Conservation (phyloP, 2,797 vertebrate species). For the Aeoliscus strigatus region DNA sequence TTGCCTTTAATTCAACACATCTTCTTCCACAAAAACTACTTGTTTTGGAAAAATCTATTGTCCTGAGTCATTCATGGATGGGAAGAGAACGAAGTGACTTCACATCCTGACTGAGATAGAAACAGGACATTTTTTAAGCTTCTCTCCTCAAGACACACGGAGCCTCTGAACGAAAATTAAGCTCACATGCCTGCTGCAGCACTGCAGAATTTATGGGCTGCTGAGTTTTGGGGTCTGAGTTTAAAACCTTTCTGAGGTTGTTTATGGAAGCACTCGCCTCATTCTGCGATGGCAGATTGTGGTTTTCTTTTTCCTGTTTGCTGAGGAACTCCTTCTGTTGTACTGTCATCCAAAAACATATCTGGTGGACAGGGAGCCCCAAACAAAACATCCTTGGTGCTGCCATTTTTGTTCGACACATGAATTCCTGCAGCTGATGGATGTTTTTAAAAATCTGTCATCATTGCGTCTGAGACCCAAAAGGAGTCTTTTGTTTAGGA, state of each 20-base stretch:
- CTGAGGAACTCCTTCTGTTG: slow-evolving; percentile 32
- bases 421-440: slow-evolving; percentile 54
- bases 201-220: slow-evolving; percentile 41
- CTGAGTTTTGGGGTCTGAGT: slow-evolving; percentile 43
- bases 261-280: slow-evolving; percentile 33
- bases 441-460: slow-evolving; percentile 54
- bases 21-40: slow-evolving; percentile 77
- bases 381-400: slow-evolving; percentile 44
- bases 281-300: slow-evolving; percentile 48
- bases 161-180: slow-evolving; percentile 36
- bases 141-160: slow-evolving; percentile 40
- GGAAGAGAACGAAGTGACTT: slow-evolving; percentile 61
- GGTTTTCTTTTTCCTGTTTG: slow-evolving; percentile 30
- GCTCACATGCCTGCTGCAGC: slow-evolving; percentile 41
- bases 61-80: slow-evolving; percentile 54
- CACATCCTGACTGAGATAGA: slow-evolving; percentile 41
- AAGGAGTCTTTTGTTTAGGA: slow-evolving; percentile 58
- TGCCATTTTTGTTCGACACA: slow-evolving; percentile 59
- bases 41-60: slow-evolving; percentile 67
- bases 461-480: slow-evolving; percentile 57
- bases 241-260: slow-evolving; percentile 54
- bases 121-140: slow-evolving; percentile 26
- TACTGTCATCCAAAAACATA: slow-evolving; percentile 44
- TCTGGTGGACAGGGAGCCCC: slow-evolving; percentile 43
- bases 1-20: slow-evolving; percentile 69